Base-by-base conservation (phyloP, 2,113 vertebrate genomes). In the Periophthalmus modestus region DNA sequence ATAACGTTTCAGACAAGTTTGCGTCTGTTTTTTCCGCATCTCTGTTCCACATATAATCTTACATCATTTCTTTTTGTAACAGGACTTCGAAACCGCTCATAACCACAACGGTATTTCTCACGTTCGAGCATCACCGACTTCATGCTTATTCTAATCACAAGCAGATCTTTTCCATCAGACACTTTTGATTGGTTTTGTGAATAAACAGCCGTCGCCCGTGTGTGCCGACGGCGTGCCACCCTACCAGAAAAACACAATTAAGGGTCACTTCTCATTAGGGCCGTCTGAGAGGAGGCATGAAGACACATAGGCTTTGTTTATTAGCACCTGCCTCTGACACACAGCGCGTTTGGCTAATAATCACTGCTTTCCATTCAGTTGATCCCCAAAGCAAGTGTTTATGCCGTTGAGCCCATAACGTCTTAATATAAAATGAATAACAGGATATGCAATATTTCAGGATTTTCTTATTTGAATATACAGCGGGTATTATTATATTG, bases 241-340 rank as follows among this genome's bases (percentile, higher is more conserved):
- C 78, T 82, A 83, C 79, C 76, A 71, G 83, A 83, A 85, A 82
- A 91, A 92, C 88, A 92, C 82, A 86, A 89, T 91, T 88, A 89
- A 67, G 79, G 87, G 83, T 91, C 80, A 83, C 76, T 85, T 90
- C 68, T 83, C 86, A 83, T 89, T 90, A 86, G 69, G 55, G 55
- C 52, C 75, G 78, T 88, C 82, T 83, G 69, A 70, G 59, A 75
- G 62, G 73, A 81, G 69, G 77, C 89, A 87, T 87, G 86, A 69
- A 83, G 66, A 43, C 68, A 73, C 90, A 89, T 69, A 77, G 77
- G 4, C 59, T 77, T 80, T 75, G 73, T 73, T 80, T 81, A 89
- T 89, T 90, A 89, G 87, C 14, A 43, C 76, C 69, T 52, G 54
- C 39, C 59, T 4, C 24, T 12, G 65, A 69, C 62, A 74, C 47